phyloP scores from a whole-genome alignment of 1,140 invertebrate genomes.

The Cyphomyrmex costatus region DNA sequence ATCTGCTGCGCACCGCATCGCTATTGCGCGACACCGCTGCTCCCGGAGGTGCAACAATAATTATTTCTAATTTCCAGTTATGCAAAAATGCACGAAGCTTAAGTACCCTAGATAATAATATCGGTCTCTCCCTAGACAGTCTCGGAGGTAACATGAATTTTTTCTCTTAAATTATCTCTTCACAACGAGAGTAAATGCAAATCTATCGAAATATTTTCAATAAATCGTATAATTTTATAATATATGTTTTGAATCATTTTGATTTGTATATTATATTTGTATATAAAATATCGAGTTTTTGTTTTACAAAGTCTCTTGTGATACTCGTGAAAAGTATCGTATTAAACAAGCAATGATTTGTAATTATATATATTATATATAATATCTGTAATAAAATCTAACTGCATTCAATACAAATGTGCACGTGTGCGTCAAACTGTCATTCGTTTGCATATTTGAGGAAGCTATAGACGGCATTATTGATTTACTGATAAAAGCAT shows the following conservation, averaged over 20 bases:
- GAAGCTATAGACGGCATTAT: neutral
- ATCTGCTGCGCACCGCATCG: constrained; percentile 14
- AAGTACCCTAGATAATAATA: constrained; percentile 80
- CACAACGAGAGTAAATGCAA: constrained; percentile 48
- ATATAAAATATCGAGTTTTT: neutral
- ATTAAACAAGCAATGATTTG: neutral
- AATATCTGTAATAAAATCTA: neutral
- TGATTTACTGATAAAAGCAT: neutral
- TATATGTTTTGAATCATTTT: neutral
- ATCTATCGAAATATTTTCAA: constrained; percentile 62
- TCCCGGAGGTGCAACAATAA: constrained; percentile 79
- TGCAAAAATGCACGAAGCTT: constrained; percentile 80
- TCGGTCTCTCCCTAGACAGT: constrained; percentile 63
- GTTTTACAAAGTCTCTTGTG: neutral
- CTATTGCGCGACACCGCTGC: constrained; percentile 25
- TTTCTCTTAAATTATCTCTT: constrained; percentile 62
- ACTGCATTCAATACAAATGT: neutral
- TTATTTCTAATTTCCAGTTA: constrained; percentile 83
- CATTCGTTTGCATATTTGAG: neutral
- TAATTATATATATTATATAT: neutral
- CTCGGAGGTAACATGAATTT: constrained; percentile 76
- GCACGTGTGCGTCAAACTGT: too few relatives aligned
- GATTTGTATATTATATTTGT: neutral
- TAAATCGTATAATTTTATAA: neutral
- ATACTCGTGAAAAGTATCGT: neutral